Evolutionary conservation across 2,888 invertebrate species (phyloP).

Genomic region (Platerodrilus igneus): DNA sequence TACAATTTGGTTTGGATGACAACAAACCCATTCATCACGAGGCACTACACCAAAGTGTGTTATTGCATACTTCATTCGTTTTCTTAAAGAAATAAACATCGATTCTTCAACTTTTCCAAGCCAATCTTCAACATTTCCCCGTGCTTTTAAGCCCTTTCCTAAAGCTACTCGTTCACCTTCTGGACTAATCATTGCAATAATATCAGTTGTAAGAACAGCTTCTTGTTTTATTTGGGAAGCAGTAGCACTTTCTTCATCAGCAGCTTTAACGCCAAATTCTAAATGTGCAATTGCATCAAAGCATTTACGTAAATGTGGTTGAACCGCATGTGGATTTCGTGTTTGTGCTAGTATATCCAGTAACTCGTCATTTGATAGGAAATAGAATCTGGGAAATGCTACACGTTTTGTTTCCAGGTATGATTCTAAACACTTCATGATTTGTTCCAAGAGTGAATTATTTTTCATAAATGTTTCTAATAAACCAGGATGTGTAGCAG

Average conservation of each 20-base stretch:
- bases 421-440: slow-evolving; percentile 85
- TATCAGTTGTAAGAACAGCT: slow-evolving; percentile 70
- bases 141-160: slow-evolving; percentile 76
- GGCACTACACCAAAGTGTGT: slow-evolving; percentile 60
- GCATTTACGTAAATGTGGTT: slow-evolving; percentile 85
- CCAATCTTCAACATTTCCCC: slow-evolving; percentile 92
- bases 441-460: slow-evolving; percentile 78
- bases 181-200: slow-evolving; percentile 84
- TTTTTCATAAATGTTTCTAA: slow-evolving; percentile 65
- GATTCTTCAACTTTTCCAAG: slow-evolving; percentile 84
- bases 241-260: slow-evolving; percentile 54
- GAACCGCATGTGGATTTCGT: slow-evolving; percentile 82
- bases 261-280: slow-evolving; percentile 65
- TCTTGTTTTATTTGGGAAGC: slow-evolving; percentile 44
- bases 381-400: slow-evolving; percentile 85
- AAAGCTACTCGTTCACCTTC: slow-evolving; percentile 79
- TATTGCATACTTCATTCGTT: slow-evolving; percentile 70
- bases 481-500: slow-evolving; percentile 68
- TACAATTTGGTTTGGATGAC: slow-evolving; percentile 74
- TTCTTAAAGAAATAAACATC: slow-evolving; percentile 77
- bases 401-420: slow-evolving; percentile 85
- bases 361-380: slow-evolving; percentile 84
- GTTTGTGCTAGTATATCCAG: slow-evolving; percentile 89
- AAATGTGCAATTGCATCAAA: slow-evolving; percentile 78
- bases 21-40: slow-evolving; percentile 68